phyloP scores from a whole-genome alignment of 2,888 invertebrate genomes.

The Euzophera pinguis region DNA sequence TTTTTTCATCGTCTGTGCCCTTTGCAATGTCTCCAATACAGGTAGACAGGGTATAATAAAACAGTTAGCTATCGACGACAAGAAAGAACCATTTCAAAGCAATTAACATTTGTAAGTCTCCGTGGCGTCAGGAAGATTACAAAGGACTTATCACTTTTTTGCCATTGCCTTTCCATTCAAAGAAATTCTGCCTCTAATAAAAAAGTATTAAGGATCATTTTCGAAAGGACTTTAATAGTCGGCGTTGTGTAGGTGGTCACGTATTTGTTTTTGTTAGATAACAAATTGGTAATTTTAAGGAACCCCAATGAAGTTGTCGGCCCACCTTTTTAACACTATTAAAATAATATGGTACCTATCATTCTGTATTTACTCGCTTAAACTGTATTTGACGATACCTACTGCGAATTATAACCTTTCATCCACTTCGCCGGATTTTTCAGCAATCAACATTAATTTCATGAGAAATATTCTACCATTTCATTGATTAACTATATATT shows the following conservation, averaged over 20 bases:
- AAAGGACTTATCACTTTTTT: slow-evolving; percentile 74
- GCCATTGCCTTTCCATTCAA: slow-evolving; percentile 23
- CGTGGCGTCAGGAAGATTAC: slow-evolving; percentile 76
- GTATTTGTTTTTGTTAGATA: slow-evolving; percentile 69
- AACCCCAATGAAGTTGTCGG: slow-evolving; percentile 56
- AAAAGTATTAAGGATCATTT: slow-evolving; percentile 32
- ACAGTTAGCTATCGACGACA: slow-evolving; percentile 49
- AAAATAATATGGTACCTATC: slow-evolving; percentile 23
- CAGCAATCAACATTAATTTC: too few species aligned
- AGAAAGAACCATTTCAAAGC: slow-evolving; percentile 65
- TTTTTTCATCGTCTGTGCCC: slow-evolving; percentile 49
- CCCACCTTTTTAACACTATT: slow-evolving; percentile 27
- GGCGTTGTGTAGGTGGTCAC: slow-evolving; percentile 54
- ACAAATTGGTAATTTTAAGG: slow-evolving; percentile 63
- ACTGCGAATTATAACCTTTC: too few species aligned
- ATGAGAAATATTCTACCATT: too few species aligned
- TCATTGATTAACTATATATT: too few species aligned
- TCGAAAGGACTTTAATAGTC: neutral
- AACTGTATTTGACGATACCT: too few species aligned
- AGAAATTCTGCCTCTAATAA: slow-evolving; percentile 29
- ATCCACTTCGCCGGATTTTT: too few species aligned
- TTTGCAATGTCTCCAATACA: slow-evolving; percentile 64
- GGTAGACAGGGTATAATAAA: slow-evolving; percentile 71
- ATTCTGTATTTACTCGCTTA: too few species aligned
- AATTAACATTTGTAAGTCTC: slow-evolving; percentile 72